Base-by-base conservation (phyloP, 2,888 invertebrate species). In the Mythimna loreyi region DNA sequence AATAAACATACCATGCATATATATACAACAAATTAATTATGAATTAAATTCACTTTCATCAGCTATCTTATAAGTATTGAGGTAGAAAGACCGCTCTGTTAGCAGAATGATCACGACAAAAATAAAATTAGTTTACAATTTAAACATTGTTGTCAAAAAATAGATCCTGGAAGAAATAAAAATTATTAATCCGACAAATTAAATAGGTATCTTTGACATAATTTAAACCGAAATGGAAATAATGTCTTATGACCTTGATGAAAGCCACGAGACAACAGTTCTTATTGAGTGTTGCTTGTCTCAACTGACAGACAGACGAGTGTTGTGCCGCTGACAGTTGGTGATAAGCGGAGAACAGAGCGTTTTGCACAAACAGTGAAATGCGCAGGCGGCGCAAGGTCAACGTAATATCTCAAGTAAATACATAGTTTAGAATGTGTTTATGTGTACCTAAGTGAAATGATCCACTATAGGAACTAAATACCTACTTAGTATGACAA, bases 291-390 rank as follows among this genome's bases (percentile, higher is more conserved):
- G 25, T 47, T 36, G 70, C 52, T 65, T 65, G 47, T 28, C 21
- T 16, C 19, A 49, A n/a, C 30, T 64, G 71, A 64, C 63, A 23
- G 52, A 28, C 75, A 63, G 59, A 30, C 45, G 13, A 36, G 28
- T 67, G 62, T 63, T 56, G 56, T 53, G 58, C 23, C 47, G 30
- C 58, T 25, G 61, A 50, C 52, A 21, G 45, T n/a, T 21, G n/a
- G 25, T 11, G 56, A 60, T 60, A 70, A 40, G 21, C 25, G 16
- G 21, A 43, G 33, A 36, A 67, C 52, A 40, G 49, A 21, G 36
- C 57, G 16, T 23, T 67, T 57, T 64, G 55, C 33, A 5, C 64
- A 52, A 25, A 76, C 61, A 67, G 66, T 16, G 7, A 61, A 58
- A 0, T n/a, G 30, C 43, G 43, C 23, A 8, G 64, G 52, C 0